Percentiles rank a stretch among this genome's conserved stretches.
phyloP scores from a whole-genome alignment of 2,113 vertebrate genomes.

The Notiomystis cincta region DNA sequence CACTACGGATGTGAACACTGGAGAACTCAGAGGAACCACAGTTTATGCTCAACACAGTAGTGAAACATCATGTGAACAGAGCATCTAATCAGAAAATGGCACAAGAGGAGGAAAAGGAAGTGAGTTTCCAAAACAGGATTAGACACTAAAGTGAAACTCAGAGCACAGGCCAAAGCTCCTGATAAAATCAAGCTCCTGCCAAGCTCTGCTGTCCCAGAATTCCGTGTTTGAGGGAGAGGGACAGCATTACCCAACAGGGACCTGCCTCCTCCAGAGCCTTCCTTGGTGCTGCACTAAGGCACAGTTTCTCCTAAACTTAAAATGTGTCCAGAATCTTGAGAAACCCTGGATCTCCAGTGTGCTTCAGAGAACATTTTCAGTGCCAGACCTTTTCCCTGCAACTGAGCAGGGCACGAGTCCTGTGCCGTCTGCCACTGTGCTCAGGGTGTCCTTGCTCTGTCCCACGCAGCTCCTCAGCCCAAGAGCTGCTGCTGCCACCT shows the following conservation, averaged over 20 bases:
- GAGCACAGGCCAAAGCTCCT: background rate
- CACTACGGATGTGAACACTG: rapidly evolving
- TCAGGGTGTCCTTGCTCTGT: rapidly evolving
- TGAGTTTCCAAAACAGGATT: background rate
- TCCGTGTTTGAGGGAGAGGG: background rate
- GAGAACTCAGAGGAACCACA: background rate
- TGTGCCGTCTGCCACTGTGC: background rate
- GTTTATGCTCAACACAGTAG: background rate
- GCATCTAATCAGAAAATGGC: background rate
- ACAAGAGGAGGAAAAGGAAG: background rate
- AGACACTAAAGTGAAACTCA: background rate
- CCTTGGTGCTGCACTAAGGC: background rate
- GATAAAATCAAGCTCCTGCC: background rate
- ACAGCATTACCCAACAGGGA: background rate
- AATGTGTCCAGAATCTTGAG: background rate
- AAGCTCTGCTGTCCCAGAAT: background rate
- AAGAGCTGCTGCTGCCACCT: background rate
- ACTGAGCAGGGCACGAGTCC: background rate
- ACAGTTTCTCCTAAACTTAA: background rate
- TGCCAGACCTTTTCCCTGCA: background rate
- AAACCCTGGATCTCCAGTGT: background rate
- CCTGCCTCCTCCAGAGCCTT: background rate
- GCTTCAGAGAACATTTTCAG: background rate
- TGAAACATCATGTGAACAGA: background rate
- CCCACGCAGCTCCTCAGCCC: background rate